These are phyloP conservation scores for Sclerodermus sp. DNA, from an alignment of 2,888 invertebrate species.

Conservation along the genomic window DNA sequence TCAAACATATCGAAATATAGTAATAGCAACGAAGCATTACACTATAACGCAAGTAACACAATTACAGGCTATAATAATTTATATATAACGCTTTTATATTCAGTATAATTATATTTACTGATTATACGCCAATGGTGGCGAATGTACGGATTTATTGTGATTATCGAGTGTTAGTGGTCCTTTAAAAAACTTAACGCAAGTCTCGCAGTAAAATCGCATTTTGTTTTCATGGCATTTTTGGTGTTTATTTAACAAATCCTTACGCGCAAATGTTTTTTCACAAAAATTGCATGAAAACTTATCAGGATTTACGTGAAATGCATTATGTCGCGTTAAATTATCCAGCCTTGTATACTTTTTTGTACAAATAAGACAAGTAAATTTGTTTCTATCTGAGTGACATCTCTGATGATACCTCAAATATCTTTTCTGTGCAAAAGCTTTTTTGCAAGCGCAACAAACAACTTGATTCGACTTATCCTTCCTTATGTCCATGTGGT, in stretches of 20 bases:
- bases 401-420: slow-evolving; percentile 48
- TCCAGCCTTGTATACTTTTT: slow-evolving; percentile 49
- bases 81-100: neutral
- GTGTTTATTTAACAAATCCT: slow-evolving; percentile 51
- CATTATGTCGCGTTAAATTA: slow-evolving; percentile 49
- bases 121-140: neutral
- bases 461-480: slow-evolving; percentile 38
- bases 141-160: slow-evolving; percentile 28
- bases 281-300: slow-evolving; percentile 48
- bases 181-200: slow-evolving; percentile 47
- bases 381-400: slow-evolving; percentile 47
- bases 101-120: neutral
- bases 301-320: slow-evolving; percentile 49
- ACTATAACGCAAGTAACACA: neutral
- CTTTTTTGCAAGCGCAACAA: slow-evolving; percentile 50
- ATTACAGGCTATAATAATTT: neutral
- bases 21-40: neutral
- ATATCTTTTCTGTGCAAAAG: slow-evolving; percentile 48
- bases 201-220: slow-evolving; percentile 40
- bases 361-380: slow-evolving; percentile 47
- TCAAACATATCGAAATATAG: neutral
- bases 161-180: slow-evolving; percentile 41
- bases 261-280: slow-evolving; percentile 48
- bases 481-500: slow-evolving; percentile 38
- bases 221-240: slow-evolving; percentile 48